phyloP scores from a whole-genome alignment of 2,113 vertebrate genomes.

The Takifugu bimaculatus region DNA sequence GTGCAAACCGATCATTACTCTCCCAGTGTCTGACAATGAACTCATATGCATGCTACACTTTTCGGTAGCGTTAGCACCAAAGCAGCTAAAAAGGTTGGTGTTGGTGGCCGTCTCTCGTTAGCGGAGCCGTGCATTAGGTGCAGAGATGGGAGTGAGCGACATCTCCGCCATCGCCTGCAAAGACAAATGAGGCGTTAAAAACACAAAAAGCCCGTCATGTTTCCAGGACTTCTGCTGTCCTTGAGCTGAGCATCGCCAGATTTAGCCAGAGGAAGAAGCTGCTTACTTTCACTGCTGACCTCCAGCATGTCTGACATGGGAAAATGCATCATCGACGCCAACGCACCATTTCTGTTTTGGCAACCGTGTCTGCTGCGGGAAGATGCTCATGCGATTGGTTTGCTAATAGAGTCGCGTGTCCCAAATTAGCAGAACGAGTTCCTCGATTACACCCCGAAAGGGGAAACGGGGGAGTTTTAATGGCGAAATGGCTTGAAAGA shows the following conservation, averaged over 20 bases:
- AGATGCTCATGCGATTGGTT: constrained; percentile 17
- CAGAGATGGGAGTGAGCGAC: too few relatives aligned
- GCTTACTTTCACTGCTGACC: constrained; percentile 26
- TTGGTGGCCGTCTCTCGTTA: too few relatives aligned
- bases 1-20: constrained; percentile 36
- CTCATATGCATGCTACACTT: constrained; percentile 19
- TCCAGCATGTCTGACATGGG: constrained; percentile 16
- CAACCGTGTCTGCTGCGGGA: not conserved
- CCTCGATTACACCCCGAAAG: constrained; percentile 34
- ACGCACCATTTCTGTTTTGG: not conserved
- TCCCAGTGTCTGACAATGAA: constrained; percentile 10
- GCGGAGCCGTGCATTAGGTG: too few relatives aligned
- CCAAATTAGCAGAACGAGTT: constrained; percentile 30
- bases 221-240: constrained; percentile 15
- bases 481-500: constrained; percentile 48
- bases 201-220: too few relatives aligned
- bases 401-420: not conserved
- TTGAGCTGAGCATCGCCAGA: not conserved
- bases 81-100: too few relatives aligned
- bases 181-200: too few relatives aligned
- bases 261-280: constrained; percentile 29
- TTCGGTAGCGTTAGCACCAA: constrained; percentile 8
- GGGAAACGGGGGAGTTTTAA: constrained; percentile 52
- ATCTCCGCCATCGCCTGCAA: too few relatives aligned
- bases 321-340: constrained; percentile 21